Conservation (phyloP, 2,113 vertebrate genomes). For the Ictidomys tridecemlineatus region DNA sequence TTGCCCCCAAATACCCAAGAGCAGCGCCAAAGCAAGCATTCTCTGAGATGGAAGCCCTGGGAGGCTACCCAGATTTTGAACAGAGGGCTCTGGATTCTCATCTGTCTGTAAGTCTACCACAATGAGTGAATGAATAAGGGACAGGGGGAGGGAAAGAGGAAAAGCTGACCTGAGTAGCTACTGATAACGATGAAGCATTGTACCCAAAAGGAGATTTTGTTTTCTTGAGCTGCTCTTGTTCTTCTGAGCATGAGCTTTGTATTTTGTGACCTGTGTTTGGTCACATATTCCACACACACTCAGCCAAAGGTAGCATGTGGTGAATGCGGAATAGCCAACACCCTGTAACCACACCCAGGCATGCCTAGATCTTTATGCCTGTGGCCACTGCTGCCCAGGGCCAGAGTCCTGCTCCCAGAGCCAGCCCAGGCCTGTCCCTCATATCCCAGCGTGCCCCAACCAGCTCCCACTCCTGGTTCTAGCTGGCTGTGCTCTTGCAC, state of each 20-base stretch:
- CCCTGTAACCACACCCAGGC: neutral
- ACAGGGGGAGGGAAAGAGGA: neutral
- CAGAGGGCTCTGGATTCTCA: neutral
- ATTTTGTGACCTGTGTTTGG: neutral
- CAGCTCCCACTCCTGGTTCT: neutral
- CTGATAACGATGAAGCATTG: neutral
- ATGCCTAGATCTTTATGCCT: neutral
- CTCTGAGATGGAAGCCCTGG: neutral
- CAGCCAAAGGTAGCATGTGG: neutral
- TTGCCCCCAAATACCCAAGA: neutral
- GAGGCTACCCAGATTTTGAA: neutral
- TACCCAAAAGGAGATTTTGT: neutral
- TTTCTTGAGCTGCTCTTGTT: constrained; percentile 25
- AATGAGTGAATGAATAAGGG: neutral
- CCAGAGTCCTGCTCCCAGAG: neutral
- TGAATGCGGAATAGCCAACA: neutral
- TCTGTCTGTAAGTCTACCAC: neutral
- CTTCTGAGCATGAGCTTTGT: neutral
- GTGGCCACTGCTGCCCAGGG: neutral
- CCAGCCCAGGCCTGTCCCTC: neutral
- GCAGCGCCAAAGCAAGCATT: neutral
- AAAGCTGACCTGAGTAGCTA: neutral
- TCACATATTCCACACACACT: neutral
- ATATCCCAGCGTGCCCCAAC: neutral
- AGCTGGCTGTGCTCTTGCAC: neutral